Base-by-base conservation (phyloP, 2,888 invertebrate genomes). In the Meteorus cinctellus region DNA sequence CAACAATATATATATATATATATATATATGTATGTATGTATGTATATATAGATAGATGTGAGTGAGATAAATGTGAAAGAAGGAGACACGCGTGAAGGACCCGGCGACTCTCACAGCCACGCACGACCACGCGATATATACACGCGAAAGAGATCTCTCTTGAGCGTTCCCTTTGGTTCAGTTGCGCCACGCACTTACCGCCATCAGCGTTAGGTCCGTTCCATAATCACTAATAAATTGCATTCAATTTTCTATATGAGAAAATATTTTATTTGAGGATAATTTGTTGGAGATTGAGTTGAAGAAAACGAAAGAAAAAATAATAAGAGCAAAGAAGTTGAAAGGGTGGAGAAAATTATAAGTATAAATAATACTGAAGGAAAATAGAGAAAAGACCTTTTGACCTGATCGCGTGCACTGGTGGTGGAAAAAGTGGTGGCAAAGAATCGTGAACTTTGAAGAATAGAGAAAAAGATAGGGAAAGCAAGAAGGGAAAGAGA, bases 401-500 rank as follows among this genome's bases (percentile, higher is more conserved):
- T 76, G 72, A 73, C 68, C 76, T 68, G 41, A 76, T 76, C 72
- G 72, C 76, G 76, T 76, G 76, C 65, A 69, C 69, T 34, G 31
- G n/a, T 63, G 48, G 72, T 76, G 72, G 45, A 76, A 72, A 55
- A 72, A 72, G 72, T 76, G 51, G 51, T 66, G 31, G 65, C 45
- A 51, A 34, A 69, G 41, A 51, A 48, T 75, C 67, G 72, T 76
- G 68, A 76, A 76, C 72, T 69, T 63, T 76, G 55, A 8, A 24
- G 16, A 63, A 63, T 65, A 65, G 36, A 45, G 62, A 45, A 62
- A 19, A 55, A 55, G 2, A 55, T 55, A 55, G 19, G 8, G 5
- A n/a, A 12, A 41, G 12, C 12, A 41, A 12, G 2, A 41, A 41
- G 36, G 27, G 5, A 55, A 31, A 62, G 36, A 36, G 72, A 63